Evolutionary conservation across 1,140 invertebrate species (phyloP).

Genomic region (Condylostylus longicornis): DNA sequence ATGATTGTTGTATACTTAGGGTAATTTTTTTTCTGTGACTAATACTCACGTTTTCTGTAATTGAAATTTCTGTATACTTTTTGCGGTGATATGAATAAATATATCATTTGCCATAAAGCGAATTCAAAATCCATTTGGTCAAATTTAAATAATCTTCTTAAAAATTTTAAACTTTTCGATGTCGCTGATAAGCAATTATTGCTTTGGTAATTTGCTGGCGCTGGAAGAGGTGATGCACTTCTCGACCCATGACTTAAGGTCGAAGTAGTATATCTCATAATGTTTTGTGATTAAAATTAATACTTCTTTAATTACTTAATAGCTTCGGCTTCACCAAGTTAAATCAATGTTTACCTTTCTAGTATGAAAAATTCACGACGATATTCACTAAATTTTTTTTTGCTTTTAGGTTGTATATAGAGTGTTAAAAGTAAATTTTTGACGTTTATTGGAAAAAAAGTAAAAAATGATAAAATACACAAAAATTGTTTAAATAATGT

Average conservation of each 20-base stretch:
- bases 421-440: too few relatives aligned
- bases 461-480: too few relatives aligned
- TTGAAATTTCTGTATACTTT: conserved; percentile 98
- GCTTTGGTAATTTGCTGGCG: conserved; percentile 43
- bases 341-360: too few relatives aligned
- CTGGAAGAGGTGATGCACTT: conserved; percentile 40
- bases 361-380: too few relatives aligned
- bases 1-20: conserved; percentile 1
- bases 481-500: too few relatives aligned
- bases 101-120: conserved; percentile 97
- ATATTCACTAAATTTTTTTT: too few relatives aligned
- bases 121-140: conserved; percentile 99
- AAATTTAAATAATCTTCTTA: conserved; percentile 80
- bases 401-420: too few relatives aligned
- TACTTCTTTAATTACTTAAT: too few relatives aligned
- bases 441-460: too few relatives aligned
- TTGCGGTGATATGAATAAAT: conserved; percentile 86
- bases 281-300: too few relatives aligned
- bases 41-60: conserved; percentile 85
- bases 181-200: conserved; percentile 67
- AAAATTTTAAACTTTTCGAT: conserved; percentile 84
- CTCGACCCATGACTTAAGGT: conserved; percentile 33
- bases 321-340: too few relatives aligned
- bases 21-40: not conserved
- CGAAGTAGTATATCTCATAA: conserved; percentile 27